Evolutionary conservation across 1,140 invertebrate species (phyloP), one percentile per base, ranked within the genome.

Genomic region (Melanaphis sacchari): DNA sequence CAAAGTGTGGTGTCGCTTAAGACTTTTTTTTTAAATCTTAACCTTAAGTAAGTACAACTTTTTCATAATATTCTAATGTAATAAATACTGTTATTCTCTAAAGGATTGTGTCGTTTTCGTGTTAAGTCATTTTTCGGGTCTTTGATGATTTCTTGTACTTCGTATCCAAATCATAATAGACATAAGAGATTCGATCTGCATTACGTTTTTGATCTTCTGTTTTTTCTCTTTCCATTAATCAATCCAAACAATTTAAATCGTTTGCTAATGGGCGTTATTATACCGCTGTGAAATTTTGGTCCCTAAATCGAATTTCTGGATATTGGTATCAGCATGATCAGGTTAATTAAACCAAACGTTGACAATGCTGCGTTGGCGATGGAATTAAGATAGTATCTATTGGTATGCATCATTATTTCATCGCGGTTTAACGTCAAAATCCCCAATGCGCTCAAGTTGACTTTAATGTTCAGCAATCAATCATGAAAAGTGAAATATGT

Each of bases 21-120:
- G 6, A 46, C 18, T 92, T 46, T 46, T 91, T 54, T 91, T 76
- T 81, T 31, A 46, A 38, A 41, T 46, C 81, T 22, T 49, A 9
- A 49, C 9, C 36, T 91, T 26, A 92, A 82, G 90, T 92, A 92
- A 92, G 90, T 92, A 76, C 38, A 36, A 40, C 38, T 89, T 38
- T 22, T 88, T 88, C 6, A 43, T 36, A 21, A 49, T 46, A 15
- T 76, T 76, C 5, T 11, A 15, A 66, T 66, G 4, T n/a, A 31
- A 76, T 15, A 1, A 76, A 76, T 5, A n/a, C 11, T 76, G 15
- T 76, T 76, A n/a, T n/a, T 76, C 4, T n/a, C 31, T 3, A n/a
- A n/a, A n/a, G n/a, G 11, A 15, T 76, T 76, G 31, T 4, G 18
- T n/a, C 31, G 24, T n/a, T 76, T 76, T n/a, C 15, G 4, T 76